Evolutionary conservation across 2,797 vertebrate genomes (phyloP).

Genomic region (Acanthornis magna): DNA sequence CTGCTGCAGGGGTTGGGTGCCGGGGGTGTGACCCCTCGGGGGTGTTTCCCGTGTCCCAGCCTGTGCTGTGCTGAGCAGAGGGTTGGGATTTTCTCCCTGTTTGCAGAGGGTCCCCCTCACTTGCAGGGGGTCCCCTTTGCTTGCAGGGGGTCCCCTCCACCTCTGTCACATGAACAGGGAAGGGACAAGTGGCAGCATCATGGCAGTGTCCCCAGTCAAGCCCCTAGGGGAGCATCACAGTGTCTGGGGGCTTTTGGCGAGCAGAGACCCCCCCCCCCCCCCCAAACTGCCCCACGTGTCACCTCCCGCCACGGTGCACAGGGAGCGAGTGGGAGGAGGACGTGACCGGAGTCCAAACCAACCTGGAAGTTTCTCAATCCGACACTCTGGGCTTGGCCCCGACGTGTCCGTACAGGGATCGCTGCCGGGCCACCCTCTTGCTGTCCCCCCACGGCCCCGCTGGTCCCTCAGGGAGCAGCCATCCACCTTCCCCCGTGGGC

Average conservation of each 20-base stretch:
- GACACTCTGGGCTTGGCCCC: neutral
- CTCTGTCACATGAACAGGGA: fast-evolving
- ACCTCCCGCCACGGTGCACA: fast-evolving
- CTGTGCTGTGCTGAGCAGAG: neutral
- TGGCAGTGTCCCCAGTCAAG: fast-evolving
- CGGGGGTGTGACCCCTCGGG: neutral
- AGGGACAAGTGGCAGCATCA: neutral
- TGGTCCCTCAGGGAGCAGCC: fast-evolving
- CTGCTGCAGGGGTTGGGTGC: neutral
- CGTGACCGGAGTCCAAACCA: neutral
- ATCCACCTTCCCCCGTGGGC: fast-evolving
- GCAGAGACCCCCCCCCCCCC: neutral
- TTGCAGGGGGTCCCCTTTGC: neutral
- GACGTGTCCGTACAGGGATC: neutral
- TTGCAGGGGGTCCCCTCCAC: neutral
- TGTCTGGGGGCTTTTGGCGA: fast-evolving
- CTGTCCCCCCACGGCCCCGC: fast-evolving
- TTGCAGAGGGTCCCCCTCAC: neutral
- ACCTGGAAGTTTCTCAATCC: neutral
- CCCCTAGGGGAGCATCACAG: fast-evolving
- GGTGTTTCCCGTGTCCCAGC: neutral
- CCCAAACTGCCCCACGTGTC: fast-evolving
- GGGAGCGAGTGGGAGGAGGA: neutral
- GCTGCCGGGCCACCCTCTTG: neutral
- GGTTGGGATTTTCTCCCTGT: neutral